Base-by-base conservation (phyloP, 2,113 vertebrate species). In the Crotophaga sulcirostris region DNA sequence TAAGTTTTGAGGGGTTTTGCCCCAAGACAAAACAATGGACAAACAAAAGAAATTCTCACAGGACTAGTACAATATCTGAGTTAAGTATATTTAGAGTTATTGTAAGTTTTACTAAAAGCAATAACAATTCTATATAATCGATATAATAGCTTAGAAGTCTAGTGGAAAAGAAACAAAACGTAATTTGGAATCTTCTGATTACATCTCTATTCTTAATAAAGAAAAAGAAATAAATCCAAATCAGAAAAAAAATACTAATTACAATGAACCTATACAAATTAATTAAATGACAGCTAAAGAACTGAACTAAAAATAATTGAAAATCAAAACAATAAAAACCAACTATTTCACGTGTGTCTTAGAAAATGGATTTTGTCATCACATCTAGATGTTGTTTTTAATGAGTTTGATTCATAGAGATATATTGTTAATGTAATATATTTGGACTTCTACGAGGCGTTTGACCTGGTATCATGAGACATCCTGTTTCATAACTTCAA, bases 311-410 rank as follows among this genome's bases (percentile, higher is more conserved):
- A 84, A 74, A 87, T 31, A 66, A 24, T 19, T 11, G 13, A 28
- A 68, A 63, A 84, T n/a, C n/a, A 63, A 19, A 8, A 42, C 12
- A n/a, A 6, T 2, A 67, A 58, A 5, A 55, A 79, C 4, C 2
- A 70, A 26, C 9, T 47, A 63, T 23, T 25, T 56, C 16, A 1
- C 0, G 2, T n/a, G 25, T 38, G 3, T n/a, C 72, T 7, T 1
- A 47, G 8, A 51, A 70, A 75, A 67, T 67, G 1, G 4, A 26
- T 51, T 78, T 75, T 75, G 11, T n/a, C 13, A 23, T 68, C 28
- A n/a, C n/a, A 60, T 2, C 54, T 81, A 67, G 19, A 51, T 38
- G 29, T 25, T 59, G 17, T 2, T 78, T 87, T 72, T 89, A 3
- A 82, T 89, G 40, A 52, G 6, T 68, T 69, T 76, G 31, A 82